Conservation (phyloP, 1,140 invertebrate species). For the Euura saliciscinereae region DNA sequence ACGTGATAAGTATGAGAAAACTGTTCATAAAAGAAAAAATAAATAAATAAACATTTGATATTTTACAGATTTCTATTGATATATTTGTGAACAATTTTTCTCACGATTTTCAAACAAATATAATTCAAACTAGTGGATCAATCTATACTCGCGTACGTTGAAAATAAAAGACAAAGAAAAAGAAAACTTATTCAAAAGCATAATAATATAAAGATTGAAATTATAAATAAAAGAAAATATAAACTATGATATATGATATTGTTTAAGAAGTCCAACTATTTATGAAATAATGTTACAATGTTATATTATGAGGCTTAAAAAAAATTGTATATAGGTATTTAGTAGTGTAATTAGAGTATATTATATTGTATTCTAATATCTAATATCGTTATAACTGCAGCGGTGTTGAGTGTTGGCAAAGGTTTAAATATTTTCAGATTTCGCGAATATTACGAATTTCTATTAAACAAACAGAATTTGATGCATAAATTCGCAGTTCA, state of each 20-base stretch:
- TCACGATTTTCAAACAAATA: not conserved
- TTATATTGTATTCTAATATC: too few species aligned
- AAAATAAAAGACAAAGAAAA: not conserved
- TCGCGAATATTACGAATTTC: slow-evolving; percentile 18
- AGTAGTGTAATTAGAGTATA: slow-evolving; percentile 13
- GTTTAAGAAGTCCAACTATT: not conserved
- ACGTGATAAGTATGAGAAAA: not conserved
- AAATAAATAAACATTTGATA: not conserved
- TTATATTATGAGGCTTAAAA: not conserved
- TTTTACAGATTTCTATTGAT: not conserved
- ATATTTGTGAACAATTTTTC: not conserved
- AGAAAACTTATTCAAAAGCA: not conserved
- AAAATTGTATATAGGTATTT: slow-evolving; percentile 23
- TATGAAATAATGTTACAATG: not conserved
- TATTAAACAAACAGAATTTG: too few species aligned
- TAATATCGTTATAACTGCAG: slow-evolving; percentile 18
- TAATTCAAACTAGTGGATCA: not conserved
- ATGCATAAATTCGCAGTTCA: too few species aligned
- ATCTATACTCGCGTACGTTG: not conserved
- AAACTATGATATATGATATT: too few species aligned
- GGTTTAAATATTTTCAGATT: slow-evolving; percentile 16
- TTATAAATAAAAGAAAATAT: not conserved
- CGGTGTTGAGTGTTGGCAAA: slow-evolving; percentile 16
- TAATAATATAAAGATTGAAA: not conserved
- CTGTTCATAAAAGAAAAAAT: not conserved